A percentile compares a stretch with the other conserved stretches of the same genome.
phyloP scores from a whole-genome alignment of 2,888 invertebrate genomes.

The Nysson spinosus region DNA sequence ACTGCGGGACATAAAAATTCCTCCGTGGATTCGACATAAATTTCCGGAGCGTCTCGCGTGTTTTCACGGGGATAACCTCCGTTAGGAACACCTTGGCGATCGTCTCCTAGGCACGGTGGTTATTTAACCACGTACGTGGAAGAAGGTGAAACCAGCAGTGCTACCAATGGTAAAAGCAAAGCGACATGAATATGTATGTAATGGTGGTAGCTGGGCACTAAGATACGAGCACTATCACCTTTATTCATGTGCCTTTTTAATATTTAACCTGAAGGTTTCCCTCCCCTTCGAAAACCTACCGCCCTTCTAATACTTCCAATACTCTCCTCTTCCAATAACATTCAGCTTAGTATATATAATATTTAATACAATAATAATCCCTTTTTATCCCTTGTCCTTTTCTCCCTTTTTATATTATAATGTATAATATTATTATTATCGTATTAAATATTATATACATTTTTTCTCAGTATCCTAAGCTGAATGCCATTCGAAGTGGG shows the following conservation, averaged over 20 bases:
- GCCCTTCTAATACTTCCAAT: slow-evolving; percentile 54
- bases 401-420: too few species aligned
- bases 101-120: slow-evolving; percentile 31
- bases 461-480: too few species aligned
- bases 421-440: too few species aligned
- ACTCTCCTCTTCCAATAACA: not conserved
- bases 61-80: slow-evolving; percentile 41
- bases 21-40: slow-evolving; percentile 46
- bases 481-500: too few species aligned
- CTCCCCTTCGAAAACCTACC: too few species aligned
- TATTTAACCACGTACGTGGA: slow-evolving; percentile 21
- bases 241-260: slow-evolving; percentile 73
- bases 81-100: slow-evolving; percentile 37
- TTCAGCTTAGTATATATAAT: not conserved
- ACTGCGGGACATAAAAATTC: slow-evolving; percentile 39
- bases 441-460: too few species aligned
- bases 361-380: too few species aligned
- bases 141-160: slow-evolving; percentile 37
- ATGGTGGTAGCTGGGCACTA: slow-evolving; percentile 56
- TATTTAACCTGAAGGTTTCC: slow-evolving; percentile 72
- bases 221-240: slow-evolving; percentile 67
- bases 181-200: slow-evolving; percentile 67
- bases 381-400: too few species aligned
- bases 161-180: slow-evolving; percentile 45
- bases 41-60: slow-evolving; percentile 48